phyloP scores from a whole-genome alignment of 2,113 vertebrate species.

The Labeo catla region DNA sequence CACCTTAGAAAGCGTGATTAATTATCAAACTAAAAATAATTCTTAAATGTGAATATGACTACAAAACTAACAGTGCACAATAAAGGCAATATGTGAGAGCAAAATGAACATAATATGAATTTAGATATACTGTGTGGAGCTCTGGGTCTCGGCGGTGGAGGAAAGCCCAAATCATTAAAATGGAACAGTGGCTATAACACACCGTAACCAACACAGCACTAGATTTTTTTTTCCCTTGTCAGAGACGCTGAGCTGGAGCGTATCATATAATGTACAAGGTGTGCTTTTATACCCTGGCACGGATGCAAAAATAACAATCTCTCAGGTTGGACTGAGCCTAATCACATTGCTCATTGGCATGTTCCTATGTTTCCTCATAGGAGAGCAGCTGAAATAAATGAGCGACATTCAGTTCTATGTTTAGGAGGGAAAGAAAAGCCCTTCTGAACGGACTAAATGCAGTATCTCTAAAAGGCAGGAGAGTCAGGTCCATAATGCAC shows the following conservation, averaged over 20 bases:
- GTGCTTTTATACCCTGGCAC: slow-evolving; percentile 56
- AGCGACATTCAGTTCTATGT: slow-evolving; percentile 30
- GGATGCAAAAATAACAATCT: slow-evolving; percentile 56
- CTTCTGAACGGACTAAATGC: neutral
- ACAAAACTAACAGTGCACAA: neutral
- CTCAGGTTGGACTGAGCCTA: slow-evolving; percentile 51
- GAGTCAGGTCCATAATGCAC: slow-evolving; percentile 51
- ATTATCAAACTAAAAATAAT: neutral
- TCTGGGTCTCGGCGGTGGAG: neutral
- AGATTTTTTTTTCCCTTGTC: slow-evolving; percentile 32
- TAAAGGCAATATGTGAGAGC: neutral
- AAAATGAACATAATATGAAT: neutral
- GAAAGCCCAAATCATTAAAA: slow-evolving; percentile 26
- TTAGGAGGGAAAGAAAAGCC: neutral
- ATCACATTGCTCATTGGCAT: slow-evolving; percentile 54
- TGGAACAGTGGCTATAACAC: slow-evolving; percentile 37
- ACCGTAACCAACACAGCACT: slow-evolving; percentile 52
- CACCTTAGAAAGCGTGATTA: neutral
- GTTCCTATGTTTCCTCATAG: slow-evolving; percentile 46
- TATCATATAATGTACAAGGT: slow-evolving; percentile 52
- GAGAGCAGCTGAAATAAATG: slow-evolving; percentile 51
- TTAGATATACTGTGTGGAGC: neutral
- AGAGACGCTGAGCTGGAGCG: slow-evolving; percentile 45
- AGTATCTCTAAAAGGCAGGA: slow-evolving; percentile 24
- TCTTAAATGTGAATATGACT: neutral